Evolutionary conservation across 2,888 invertebrate genomes (phyloP), one percentile per base, ranked within the genome.

Genomic region (Drosophila trichaetosa): DNA sequence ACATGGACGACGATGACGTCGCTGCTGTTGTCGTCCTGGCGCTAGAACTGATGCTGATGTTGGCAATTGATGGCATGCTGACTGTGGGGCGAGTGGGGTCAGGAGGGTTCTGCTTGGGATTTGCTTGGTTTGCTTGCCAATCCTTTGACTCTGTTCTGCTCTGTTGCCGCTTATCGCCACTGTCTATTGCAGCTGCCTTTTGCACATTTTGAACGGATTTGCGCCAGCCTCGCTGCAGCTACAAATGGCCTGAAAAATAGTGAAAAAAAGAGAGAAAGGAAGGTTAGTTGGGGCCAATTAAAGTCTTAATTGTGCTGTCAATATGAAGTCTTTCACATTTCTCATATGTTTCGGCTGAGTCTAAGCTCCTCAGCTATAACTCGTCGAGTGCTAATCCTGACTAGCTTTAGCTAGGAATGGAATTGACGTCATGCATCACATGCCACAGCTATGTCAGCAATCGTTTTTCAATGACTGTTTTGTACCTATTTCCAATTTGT

Each of bases 401-500:
- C 63, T 46, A 67, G 59, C 42, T 57, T 36, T 27, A 53, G 31
- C 61, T 36, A 31, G 31, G 11, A 24, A 7, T 27, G 48, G 49
- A 36, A 59, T 38, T 53, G 61, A 40, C 40, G 65, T 79, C 74
- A 82, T 69, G 75, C 74, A 79, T 76, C 79, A 74, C 57, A 82
- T 79, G 83, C 80, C 71, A 82, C 21, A 53, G 74, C 76, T 62
- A 71, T 67, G 85, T 85, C 85, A 85, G 85, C 87, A 85, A 85
- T 83, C 87, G 85, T 85, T 85, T 77, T 83, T 85, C 87, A 84
- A 80, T 87, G 85, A 79, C 85, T 84, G 79, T 80, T 75, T 75
- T 71, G 58, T 81, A 85, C 81, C 83, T 82, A 85, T 85, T 87
- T 85, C 73, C 85, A 85, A 85, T 85, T 85, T 87, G 85, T 87